These are phyloP conservation scores for Heliconius ismenius DNA, from an alignment of 2,888 invertebrate species.

Conservation along the genomic window DNA sequence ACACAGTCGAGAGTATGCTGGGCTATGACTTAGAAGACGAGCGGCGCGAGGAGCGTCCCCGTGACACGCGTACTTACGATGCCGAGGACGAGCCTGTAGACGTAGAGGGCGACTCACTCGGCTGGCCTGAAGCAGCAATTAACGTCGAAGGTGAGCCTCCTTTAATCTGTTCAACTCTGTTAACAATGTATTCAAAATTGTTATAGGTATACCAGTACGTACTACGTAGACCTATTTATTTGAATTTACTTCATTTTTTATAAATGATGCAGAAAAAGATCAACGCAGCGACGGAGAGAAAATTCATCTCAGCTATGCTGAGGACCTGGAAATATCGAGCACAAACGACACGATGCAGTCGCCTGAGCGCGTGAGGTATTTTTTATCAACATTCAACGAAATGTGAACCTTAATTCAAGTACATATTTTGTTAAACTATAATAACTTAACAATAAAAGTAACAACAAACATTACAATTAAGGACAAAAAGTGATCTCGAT, in stretches of 20 bases:
- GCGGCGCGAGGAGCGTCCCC: slow-evolving; percentile 71
- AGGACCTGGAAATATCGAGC: slow-evolving; percentile 79
- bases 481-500: not conserved
- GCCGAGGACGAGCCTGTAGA: slow-evolving; percentile 79
- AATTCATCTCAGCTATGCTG: slow-evolving; percentile 72
- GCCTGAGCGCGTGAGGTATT: slow-evolving; percentile 79
- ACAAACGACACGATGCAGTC: slow-evolving; percentile 80
- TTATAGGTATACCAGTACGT: not conserved
- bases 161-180: not conserved
- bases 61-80: slow-evolving; percentile 67
- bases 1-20: slow-evolving; percentile 80
- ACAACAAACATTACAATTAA: not conserved
- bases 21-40: slow-evolving; percentile 78
- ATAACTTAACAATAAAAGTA: no score
- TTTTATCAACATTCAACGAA: slow-evolving; percentile 50
- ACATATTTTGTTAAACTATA: not conserved
- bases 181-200: not conserved
- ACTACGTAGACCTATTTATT: not conserved
- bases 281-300: slow-evolving; percentile 69
- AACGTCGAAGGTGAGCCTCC: slow-evolving; percentile 64
- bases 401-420: not conserved
- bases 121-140: slow-evolving; percentile 76
- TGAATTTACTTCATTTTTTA: not conserved
- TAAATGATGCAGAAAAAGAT: slow-evolving; percentile 64
- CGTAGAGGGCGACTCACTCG: slow-evolving; percentile 78